These are phyloP conservation scores for Ptychochromis oligacanthus DNA, from an alignment of 2,113 vertebrate species.

Conservation along the genomic window DNA sequence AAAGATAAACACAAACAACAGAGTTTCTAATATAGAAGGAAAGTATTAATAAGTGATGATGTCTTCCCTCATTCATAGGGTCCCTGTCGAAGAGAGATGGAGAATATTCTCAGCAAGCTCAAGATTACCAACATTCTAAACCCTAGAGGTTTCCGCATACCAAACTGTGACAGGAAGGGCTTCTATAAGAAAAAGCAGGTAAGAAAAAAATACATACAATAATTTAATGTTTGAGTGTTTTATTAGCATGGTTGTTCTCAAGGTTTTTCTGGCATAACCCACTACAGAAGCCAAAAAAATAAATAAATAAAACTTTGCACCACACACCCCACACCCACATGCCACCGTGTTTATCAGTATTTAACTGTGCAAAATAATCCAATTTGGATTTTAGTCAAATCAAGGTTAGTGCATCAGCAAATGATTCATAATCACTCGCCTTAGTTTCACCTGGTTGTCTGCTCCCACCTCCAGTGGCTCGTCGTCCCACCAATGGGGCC, in stretches of 20 bases:
- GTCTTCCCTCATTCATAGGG: constrained; percentile 79
- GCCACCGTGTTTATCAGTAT: neutral
- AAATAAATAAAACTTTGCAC: too few species aligned
- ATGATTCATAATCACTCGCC: neutral
- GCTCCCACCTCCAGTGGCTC: neutral
- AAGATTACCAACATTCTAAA: constrained; percentile 89
- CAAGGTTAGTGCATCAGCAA: neutral
- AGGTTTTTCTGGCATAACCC: neutral
- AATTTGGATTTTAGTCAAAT: neutral
- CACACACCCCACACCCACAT: too few species aligned
- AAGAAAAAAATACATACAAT: constrained; percentile 41
- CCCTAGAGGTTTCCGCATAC: constrained; percentile 90
- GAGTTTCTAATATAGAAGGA: neutral
- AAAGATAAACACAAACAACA: too few species aligned
- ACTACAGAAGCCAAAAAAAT: neutral
- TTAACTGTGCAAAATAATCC: neutral
- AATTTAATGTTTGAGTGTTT: neutral
- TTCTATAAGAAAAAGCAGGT: constrained; percentile 99
- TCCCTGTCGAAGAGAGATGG: constrained; percentile 94
- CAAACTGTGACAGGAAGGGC: constrained; percentile 97
- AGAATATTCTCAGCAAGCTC: constrained; percentile 88
- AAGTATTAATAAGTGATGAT: neutral
- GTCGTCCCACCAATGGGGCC: neutral
- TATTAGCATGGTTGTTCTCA: neutral
- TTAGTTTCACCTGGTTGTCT: neutral